These are phyloP conservation scores for Ophiothrix spiculata DNA, from an alignment of 35 echinoderm and acorn worm genomes.

Conservation along the genomic window DNA sequence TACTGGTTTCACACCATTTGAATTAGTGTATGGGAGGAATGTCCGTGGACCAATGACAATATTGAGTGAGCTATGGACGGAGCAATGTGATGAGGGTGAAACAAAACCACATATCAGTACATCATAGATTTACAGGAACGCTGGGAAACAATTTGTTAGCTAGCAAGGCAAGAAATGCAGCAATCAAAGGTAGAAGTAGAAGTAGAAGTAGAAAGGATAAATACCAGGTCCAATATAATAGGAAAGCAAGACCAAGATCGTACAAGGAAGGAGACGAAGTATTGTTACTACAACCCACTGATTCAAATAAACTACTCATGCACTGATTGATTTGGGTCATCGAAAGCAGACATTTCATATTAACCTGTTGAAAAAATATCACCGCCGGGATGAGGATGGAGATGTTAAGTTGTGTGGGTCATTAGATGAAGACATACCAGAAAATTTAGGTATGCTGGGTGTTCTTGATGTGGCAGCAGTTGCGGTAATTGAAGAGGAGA, in stretches of 20 bases:
- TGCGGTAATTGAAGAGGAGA: constrained; percentile 12
- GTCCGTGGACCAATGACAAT: neutral
- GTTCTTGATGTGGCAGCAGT: neutral
- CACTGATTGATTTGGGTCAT: neutral
- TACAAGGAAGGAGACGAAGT: neutral
- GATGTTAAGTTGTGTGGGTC: neutral
- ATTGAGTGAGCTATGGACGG: neutral
- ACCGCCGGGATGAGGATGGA: neutral
- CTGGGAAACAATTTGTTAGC: neutral
- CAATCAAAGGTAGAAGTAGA: too few relatives aligned
- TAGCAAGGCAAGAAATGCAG: neutral
- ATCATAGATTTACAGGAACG: neutral
- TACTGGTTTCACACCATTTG: neutral
- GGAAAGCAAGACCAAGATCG: neutral
- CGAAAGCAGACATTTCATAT: too few relatives aligned
- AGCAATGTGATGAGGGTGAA: neutral
- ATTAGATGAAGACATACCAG: neutral
- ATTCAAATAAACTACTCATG: neutral
- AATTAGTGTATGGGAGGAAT: neutral
- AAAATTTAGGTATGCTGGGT: neutral
- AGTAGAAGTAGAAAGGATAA: neutral
- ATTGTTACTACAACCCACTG: neutral
- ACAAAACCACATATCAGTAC: neutral
- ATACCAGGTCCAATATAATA: too few relatives aligned
- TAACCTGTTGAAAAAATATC: neutral